Percentiles rank a stretch among this genome's conserved stretches.
phyloP scores from a whole-genome alignment of 1,140 invertebrate genomes.

The Luehdorfia chinensis region DNA sequence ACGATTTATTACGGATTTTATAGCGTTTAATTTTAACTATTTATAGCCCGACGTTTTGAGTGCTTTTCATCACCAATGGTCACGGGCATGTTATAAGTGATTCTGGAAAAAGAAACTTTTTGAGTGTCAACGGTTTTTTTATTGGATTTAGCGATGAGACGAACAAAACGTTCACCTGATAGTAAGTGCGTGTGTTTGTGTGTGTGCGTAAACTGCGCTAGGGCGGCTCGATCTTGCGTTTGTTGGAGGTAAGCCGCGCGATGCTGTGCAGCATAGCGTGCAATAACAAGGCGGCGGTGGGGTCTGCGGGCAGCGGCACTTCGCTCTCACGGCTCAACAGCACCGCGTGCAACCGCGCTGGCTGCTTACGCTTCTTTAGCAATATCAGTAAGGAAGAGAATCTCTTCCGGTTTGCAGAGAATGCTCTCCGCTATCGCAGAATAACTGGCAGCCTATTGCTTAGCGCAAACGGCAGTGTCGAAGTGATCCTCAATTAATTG shows the following conservation, averaged over 20 bases:
- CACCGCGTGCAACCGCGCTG: constrained; percentile 79
- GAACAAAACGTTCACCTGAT: too few relatives aligned
- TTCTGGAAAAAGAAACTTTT: neutral
- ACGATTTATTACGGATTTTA: too few relatives aligned
- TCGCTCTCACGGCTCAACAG: constrained; percentile 89
- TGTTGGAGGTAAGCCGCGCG: constrained; percentile 54
- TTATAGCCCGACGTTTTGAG: too few relatives aligned
- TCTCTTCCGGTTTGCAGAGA: constrained; percentile 78
- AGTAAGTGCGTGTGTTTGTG: constrained; percentile 9
- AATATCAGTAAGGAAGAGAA: constrained; percentile 92
- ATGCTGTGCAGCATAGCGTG: constrained; percentile 75
- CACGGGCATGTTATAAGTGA: too few relatives aligned
- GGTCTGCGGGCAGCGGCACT: constrained; percentile 80
- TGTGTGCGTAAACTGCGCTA: constrained; percentile 38
- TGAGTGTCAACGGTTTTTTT: too few relatives aligned
- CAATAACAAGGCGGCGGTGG: constrained; percentile 72
- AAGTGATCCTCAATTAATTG: constrained; percentile 89
- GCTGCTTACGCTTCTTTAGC: too few relatives aligned
- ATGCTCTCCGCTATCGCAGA: constrained; percentile 85
- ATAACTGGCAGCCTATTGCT: constrained; percentile 86
- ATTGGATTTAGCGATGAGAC: too few relatives aligned
- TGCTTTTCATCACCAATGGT: too few relatives aligned
- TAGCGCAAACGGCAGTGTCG: constrained; percentile 90
- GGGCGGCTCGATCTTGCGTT: constrained; percentile 61
- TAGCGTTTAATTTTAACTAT: too few relatives aligned